Percentiles rank a stretch among this genome's conserved stretches.
Conservation (phyloP, 92 coral and sea anemone species). For the Ricordea florida region DNA sequence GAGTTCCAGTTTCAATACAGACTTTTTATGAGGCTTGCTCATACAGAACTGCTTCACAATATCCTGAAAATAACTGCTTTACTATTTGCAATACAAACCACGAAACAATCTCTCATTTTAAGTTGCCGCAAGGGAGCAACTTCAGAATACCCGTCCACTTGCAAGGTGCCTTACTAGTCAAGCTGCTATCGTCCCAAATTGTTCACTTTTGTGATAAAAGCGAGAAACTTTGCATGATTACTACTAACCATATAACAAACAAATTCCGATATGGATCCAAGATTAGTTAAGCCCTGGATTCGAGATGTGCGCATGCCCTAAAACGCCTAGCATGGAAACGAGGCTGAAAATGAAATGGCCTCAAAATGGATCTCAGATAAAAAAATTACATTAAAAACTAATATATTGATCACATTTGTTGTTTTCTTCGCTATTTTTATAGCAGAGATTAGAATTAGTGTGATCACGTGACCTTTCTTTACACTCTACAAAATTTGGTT, state of each 20-base stretch:
- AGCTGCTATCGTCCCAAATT: background rate
- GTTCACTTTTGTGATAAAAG: background rate
- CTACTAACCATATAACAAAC: background rate
- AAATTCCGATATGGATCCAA: slow-evolving; percentile 53
- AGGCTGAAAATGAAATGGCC: slow-evolving; percentile 29
- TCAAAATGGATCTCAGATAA: background rate
- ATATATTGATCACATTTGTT: background rate
- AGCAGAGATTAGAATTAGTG: background rate
- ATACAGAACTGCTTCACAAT: no score
- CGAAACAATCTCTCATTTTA: no score
- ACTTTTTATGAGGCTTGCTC: no score
- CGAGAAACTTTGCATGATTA: background rate
- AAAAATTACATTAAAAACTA: background rate
- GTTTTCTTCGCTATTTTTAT: background rate
- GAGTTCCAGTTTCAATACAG: no score
- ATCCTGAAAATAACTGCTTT: no score
- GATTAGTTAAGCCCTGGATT: background rate
- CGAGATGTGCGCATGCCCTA: slow-evolving; percentile 15
- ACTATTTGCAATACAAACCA: no score
- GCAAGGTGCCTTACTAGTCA: no score
- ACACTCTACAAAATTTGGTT: background rate
- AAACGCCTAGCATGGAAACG: slow-evolving; percentile 41
- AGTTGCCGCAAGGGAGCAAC: no score
- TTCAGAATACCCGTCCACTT: no score
- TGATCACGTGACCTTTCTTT: background rate